Evolutionary conservation across 2,113 vertebrate genomes (phyloP).

Genomic region (Sterrhoptilus dennistouni): DNA sequence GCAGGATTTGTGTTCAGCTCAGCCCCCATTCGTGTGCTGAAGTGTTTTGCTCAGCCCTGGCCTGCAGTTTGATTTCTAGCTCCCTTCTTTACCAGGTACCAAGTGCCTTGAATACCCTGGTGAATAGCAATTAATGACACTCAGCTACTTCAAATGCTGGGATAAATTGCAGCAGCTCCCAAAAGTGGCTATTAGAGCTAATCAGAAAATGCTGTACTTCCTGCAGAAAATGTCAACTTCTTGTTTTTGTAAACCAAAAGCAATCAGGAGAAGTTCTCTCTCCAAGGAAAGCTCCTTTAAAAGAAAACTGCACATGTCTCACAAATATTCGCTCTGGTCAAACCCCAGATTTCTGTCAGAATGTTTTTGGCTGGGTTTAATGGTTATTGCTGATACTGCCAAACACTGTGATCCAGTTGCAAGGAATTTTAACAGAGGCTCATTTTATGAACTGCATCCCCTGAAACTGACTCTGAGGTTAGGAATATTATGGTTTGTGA

Average conservation of each 20-base stretch:
- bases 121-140: conserved; percentile 63
- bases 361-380: neutral
- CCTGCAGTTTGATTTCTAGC: neutral
- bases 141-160: conserved; percentile 53
- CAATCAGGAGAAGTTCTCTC: conserved; percentile 38
- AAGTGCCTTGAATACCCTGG: conserved; percentile 33
- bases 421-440: neutral
- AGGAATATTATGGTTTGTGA: neutral
- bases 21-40: neutral
- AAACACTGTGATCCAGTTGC: neutral
- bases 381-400: neutral
- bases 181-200: conserved; percentile 67
- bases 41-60: conserved; percentile 36
- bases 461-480: neutral
- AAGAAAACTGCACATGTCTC: neutral
- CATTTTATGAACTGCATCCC: neutral
- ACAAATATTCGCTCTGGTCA: neutral
- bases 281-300: conserved; percentile 21
- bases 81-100: conserved; percentile 41
- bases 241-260: conserved; percentile 59
- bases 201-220: conserved; percentile 68
- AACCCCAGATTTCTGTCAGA: neutral
- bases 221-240: conserved; percentile 69
- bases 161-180: conserved; percentile 62
- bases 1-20: neutral